These are phyloP conservation scores for Sebastiscus tertius DNA, from an alignment of 2,797 vertebrate genomes.

Conservation along the genomic window DNA sequence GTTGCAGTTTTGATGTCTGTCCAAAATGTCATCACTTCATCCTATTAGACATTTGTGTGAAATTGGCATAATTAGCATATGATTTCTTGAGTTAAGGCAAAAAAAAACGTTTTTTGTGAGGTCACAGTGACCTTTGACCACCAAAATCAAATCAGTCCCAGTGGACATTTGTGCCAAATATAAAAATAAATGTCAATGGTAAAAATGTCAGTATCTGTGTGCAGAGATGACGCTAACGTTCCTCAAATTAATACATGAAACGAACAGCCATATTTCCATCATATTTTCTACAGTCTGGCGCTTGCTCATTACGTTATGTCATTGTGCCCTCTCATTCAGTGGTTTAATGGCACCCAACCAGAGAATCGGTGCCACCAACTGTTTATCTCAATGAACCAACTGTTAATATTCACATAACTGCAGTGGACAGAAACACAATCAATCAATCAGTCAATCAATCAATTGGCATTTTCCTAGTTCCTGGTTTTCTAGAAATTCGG, in stretches of 20 bases:
- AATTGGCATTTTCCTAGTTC: background rate
- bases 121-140: no score
- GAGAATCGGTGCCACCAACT: background rate
- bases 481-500: background rate
- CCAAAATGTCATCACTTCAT: no score
- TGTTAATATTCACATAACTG: background rate
- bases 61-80: no score
- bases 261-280: background rate
- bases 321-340: background rate
- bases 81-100: no score
- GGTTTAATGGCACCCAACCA: background rate
- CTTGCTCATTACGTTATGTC: background rate
- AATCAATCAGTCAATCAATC: no score
- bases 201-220: background rate
- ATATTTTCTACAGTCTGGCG: background rate
- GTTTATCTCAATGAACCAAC: background rate
- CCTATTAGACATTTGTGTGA: no score
- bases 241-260: background rate
- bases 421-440: background rate
- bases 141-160: no score
- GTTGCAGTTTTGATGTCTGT: no score
- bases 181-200: background rate
- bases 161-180: no score
- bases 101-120: no score
- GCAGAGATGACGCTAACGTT: background rate